A percentile compares a stretch with the other conserved stretches of the same genome.
Evolutionary conservation across 2,888 invertebrate genomes (phyloP).

Genomic region (Mechanitis mazaeus): DNA sequence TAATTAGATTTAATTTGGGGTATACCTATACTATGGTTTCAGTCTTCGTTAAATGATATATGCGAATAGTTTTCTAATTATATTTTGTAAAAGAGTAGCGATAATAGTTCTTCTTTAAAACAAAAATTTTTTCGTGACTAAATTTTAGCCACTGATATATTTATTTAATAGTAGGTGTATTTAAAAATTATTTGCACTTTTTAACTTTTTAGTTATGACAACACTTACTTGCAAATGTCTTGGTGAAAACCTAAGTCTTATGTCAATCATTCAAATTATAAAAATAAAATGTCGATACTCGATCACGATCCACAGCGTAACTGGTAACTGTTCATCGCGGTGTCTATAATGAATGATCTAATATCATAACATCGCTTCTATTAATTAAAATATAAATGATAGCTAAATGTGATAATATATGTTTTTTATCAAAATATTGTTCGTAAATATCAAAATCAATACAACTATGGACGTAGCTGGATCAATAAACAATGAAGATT

Average conservation of each 20-base stretch:
- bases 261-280: conserved; percentile 5
- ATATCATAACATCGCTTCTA: conserved; percentile 9
- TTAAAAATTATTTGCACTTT: too few species aligned
- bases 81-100: too few species aligned
- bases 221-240: not conserved
- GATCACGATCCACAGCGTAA: not conserved
- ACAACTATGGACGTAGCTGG: conserved; percentile 50
- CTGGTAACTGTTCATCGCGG: not conserved
- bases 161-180: too few species aligned
- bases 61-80: too few species aligned
- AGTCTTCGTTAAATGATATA: too few species aligned
- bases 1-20: too few species aligned
- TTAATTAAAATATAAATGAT: not conserved
- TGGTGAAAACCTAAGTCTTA: not conserved
- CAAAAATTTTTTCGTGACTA: too few species aligned
- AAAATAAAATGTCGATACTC: conserved; percentile 8
- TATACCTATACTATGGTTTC: too few species aligned
- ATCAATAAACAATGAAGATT: conserved; percentile 59
- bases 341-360: conserved; percentile 12
- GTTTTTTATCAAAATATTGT: conserved; percentile 7
- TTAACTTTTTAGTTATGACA: not conserved
- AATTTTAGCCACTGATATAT: too few species aligned
- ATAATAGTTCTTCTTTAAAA: too few species aligned
- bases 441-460: not conserved
- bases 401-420: conserved; percentile 4